Percentiles rank a stretch among this genome's conserved stretches.
phyloP scores from a whole-genome alignment of 1,140 invertebrate species.

The Drosophila mojavensis region DNA sequence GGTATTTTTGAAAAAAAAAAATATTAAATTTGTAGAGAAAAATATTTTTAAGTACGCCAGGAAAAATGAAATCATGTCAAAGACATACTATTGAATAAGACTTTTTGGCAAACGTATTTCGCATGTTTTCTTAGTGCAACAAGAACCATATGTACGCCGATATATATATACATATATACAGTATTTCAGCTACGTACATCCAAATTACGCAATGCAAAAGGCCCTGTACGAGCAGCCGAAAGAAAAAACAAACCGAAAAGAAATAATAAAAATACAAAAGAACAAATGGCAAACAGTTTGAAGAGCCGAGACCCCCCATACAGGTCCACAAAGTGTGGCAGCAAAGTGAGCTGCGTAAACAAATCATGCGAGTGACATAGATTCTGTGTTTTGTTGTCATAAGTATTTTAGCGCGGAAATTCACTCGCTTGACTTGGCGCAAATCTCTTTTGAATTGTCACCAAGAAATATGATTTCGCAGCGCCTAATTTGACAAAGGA shows the following conservation, averaged over 20 bases:
- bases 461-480: conserved; percentile 3
- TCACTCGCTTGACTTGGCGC: conserved; percentile 19
- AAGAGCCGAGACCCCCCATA: conserved; percentile 18
- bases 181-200: conserved; percentile 25
- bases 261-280: conserved; percentile 4
- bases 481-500: conserved; percentile 74
- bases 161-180: conserved; percentile 41
- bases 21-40: conserved; percentile 42
- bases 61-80: conserved; percentile 82
- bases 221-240: conserved; percentile 14
- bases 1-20: conserved; percentile 28
- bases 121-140: conserved; percentile 39
- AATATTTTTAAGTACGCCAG: conserved; percentile 70
- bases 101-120: conserved; percentile 73
- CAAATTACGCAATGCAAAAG: conserved; percentile 64
- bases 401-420: conserved; percentile 61
- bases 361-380: conserved; percentile 75
- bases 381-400: conserved; percentile 77
- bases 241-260: conserved; percentile 8
- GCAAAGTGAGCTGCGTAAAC: conserved; percentile 72
- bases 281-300: conserved; percentile 33
- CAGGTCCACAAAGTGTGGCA: conserved; percentile 42
- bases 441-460: conserved; percentile 7
- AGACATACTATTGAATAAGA: conserved; percentile 80
- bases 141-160: conserved; percentile 28